Conservation (phyloP, 2,113 vertebrate genomes). For the human region GRCh38 chrX:92975001-92975500, state of each 20-base stretch:
- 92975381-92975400: neutral
- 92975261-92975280: neutral
- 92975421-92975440: neutral
- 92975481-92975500: neutral
- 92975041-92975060: neutral
- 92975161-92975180: neutral
- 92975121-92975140: neutral
- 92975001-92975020: neutral
- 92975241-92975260: neutral
- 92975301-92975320: neutral
- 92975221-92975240: neutral
- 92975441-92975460: neutral
- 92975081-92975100: neutral
- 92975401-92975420: neutral
- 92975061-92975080: neutral
- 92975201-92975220: neutral
- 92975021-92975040: neutral
- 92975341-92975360: neutral
- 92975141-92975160: neutral
- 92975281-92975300: neutral
- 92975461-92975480: neutral
- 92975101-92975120: neutral
- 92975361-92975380: neutral
- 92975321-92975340: neutral
- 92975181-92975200: neutral